Percentiles rank a stretch among this genome's conserved stretches.
Conservation (phyloP, 2,888 invertebrate species). For the Leptinotarsa haldemani region DNA sequence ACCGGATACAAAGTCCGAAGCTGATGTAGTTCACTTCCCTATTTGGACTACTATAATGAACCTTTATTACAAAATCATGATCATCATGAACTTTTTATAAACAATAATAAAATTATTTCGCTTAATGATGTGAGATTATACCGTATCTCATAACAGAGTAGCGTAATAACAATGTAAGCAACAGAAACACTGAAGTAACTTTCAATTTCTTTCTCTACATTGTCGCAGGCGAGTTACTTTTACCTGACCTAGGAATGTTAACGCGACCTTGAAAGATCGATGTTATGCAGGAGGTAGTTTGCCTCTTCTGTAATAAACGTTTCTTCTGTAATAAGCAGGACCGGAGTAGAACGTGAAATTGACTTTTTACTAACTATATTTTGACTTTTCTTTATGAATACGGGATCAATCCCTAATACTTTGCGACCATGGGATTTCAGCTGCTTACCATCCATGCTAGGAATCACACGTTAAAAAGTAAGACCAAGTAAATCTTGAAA, state of each 20-base stretch:
- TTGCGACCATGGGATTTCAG: no score
- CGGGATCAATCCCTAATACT: no score
- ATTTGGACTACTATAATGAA: slow-evolving; percentile 29
- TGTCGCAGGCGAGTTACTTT: slow-evolving; percentile 33
- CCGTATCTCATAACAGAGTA: slow-evolving; percentile 28
- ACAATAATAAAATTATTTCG: slow-evolving; percentile 28
- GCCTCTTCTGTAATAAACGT: slow-evolving; percentile 15
- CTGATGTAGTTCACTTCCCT: slow-evolving; percentile 33
- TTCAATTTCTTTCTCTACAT: slow-evolving; percentile 40
- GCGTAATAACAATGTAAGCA: slow-evolving; percentile 30
- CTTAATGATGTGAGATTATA: slow-evolving; percentile 35
- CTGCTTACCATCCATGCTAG: no score
- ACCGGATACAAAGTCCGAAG: slow-evolving; percentile 25
- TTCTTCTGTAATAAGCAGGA: slow-evolving; percentile 19
- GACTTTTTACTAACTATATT: no score
- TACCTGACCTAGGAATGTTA: slow-evolving; percentile 41
- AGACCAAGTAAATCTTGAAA: no score
- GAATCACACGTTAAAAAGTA: no score
- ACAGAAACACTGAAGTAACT: slow-evolving; percentile 35
- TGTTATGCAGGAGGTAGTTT: slow-evolving; percentile 30
- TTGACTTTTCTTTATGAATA: no score
- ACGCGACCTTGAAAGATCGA: slow-evolving; percentile 37
- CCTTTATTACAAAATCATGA: slow-evolving; percentile 34
- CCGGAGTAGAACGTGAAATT: neutral
- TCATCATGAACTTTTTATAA: slow-evolving; percentile 34